These are phyloP conservation scores for Cydia fagiglandana DNA, from an alignment of 1,140 invertebrate species.

Conservation along the genomic window DNA sequence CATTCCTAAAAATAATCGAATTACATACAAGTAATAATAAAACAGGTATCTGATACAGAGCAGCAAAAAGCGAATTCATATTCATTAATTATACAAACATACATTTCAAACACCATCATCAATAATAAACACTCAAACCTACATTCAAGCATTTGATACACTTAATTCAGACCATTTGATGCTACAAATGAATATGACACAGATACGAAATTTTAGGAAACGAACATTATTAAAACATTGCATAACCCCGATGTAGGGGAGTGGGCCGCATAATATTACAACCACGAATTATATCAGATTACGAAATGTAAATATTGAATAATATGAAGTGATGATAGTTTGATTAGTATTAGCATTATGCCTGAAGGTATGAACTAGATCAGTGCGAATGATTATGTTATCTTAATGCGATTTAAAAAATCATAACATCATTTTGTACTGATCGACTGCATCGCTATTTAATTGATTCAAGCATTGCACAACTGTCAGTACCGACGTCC, in stretches of 20 bases:
- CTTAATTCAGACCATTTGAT: slow-evolving; percentile 23
- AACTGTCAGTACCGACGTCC: no score
- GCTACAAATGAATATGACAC: slow-evolving; percentile 31
- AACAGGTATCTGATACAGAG: no score
- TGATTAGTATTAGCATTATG: background rate
- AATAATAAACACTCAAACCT: no score
- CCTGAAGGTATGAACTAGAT: background rate
- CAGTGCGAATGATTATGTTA: no score
- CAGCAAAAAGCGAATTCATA: no score
- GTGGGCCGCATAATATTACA: slow-evolving; percentile 41
- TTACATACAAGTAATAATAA: no score
- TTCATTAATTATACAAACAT: no score
- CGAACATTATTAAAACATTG: slow-evolving; percentile 38
- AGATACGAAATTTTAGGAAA: slow-evolving; percentile 45
- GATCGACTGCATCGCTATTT: no score
- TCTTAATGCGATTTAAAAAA: no score
- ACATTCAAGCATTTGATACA: slow-evolving; percentile 4
- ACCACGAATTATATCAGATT: slow-evolving; percentile 24
- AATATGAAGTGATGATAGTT: slow-evolving; percentile 3
- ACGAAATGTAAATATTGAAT: slow-evolving; percentile 29
- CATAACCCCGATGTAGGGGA: slow-evolving; percentile 41
- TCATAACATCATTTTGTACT: no score
- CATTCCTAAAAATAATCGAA: no score
- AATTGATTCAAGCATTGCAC: no score
- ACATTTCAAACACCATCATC: background rate